These are phyloP conservation scores for Cotesia typhae DNA, from an alignment of 1,140 invertebrate species.

Conservation along the genomic window DNA sequence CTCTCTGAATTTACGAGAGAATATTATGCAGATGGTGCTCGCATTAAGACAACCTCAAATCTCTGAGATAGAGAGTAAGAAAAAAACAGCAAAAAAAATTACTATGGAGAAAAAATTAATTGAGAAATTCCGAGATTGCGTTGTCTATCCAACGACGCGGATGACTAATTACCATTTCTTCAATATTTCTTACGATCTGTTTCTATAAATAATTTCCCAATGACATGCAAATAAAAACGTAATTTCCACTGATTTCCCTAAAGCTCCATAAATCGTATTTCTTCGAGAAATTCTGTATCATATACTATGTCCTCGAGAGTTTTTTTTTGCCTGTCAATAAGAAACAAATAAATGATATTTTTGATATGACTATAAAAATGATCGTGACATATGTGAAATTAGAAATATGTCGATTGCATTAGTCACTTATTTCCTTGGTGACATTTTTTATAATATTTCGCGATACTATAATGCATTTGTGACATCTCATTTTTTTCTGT, in stretches of 20 bases:
- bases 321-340: constrained; percentile 1
- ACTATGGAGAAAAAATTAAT: background rate
- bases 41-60: constrained; percentile 26
- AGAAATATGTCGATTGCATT: too few relatives aligned
- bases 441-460: too few relatives aligned
- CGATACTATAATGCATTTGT: too few relatives aligned
- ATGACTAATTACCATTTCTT: background rate
- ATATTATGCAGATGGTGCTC: constrained; percentile 42
- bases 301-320: background rate
- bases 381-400: constrained; percentile 6
- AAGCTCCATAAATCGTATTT: background rate
- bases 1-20: constrained; percentile 36
- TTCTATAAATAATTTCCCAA: background rate
- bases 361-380: background rate
- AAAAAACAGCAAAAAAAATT: background rate
- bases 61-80: constrained; percentile 29
- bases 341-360: background rate
- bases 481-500: too few relatives aligned
- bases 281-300: background rate
- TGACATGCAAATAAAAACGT: background rate
- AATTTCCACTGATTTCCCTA: background rate
- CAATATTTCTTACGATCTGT: background rate
- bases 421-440: too few relatives aligned
- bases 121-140: background rate
- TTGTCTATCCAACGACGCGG: too few relatives aligned